phyloP scores from a whole-genome alignment of 2,113 vertebrate species.

The Etheostoma spectabile region DNA sequence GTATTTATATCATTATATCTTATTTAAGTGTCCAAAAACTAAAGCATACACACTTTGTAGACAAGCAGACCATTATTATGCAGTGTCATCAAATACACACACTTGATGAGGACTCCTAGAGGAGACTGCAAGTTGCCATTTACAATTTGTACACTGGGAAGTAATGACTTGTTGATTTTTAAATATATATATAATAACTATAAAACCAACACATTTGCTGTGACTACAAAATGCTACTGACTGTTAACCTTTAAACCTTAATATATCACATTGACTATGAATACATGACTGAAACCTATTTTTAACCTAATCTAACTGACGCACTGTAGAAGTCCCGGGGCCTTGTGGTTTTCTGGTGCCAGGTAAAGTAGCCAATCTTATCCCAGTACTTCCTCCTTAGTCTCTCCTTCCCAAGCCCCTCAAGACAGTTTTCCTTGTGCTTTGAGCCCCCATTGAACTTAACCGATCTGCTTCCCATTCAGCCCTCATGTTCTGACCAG shows the following conservation, averaged over 20 bases:
- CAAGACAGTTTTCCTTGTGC: constrained; percentile 46
- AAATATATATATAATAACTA: background rate
- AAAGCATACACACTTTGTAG: background rate
- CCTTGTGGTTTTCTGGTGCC: constrained; percentile 93
- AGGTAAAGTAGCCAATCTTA: constrained; percentile 89
- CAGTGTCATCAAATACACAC: background rate
- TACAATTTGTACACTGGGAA: background rate
- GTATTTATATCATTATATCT: background rate
- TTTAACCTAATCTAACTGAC: constrained; percentile 82
- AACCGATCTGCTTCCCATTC: constrained; percentile 41
- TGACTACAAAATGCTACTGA: constrained; percentile 39
- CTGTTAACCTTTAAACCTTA: constrained; percentile 47
- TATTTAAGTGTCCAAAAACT: background rate
- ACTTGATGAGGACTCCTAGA: constrained; percentile 51
- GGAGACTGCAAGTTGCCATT: constrained; percentile 57
- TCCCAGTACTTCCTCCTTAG: constrained; percentile 72
- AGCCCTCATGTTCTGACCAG: constrained; percentile 60
- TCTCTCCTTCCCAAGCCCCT: constrained; percentile 50
- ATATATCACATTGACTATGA: constrained; percentile 49
- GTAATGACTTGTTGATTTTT: background rate
- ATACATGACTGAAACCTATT: constrained; percentile 76
- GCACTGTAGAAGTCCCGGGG: constrained; percentile 90
- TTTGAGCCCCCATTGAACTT: constrained; percentile 45
- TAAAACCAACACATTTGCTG: background rate
- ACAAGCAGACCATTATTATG: background rate